Conservation (phyloP, 2,797 vertebrate genomes). For the Ceyx erithaca region DNA sequence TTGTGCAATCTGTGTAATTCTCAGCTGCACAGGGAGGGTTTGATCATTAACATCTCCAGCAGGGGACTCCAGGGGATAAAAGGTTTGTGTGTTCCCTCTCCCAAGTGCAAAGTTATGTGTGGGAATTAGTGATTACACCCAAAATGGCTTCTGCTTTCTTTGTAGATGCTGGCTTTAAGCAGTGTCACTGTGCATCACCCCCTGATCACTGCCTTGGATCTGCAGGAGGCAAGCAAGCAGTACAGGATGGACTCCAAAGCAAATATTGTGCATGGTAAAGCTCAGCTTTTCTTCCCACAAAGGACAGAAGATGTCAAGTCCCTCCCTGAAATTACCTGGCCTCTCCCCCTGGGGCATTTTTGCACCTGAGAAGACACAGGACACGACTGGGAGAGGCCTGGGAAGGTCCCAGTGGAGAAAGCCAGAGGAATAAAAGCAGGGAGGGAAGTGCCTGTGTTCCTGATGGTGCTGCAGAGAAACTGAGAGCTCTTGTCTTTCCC, state of each 20-base stretch:
- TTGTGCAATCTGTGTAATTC: neutral
- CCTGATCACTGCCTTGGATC: slow-evolving; percentile 78
- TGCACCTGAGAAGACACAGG: accelerated
- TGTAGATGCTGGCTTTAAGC: slow-evolving; percentile 86
- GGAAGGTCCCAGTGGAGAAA: accelerated
- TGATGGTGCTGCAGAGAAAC: neutral
- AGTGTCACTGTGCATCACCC: slow-evolving; percentile 80
- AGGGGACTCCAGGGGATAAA: neutral
- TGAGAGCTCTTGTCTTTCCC: neutral
- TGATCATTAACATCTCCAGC: neutral
- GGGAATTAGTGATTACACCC: neutral
- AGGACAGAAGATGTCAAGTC: accelerated
- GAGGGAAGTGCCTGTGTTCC: neutral
- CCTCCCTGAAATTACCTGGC: accelerated
- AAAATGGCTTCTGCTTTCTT: neutral
- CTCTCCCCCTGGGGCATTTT: accelerated
- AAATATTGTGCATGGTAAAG: slow-evolving; percentile 92
- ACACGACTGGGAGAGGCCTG: neutral
- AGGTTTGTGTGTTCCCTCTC: neutral
- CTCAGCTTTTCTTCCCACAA: neutral
- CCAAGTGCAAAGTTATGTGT: neutral
- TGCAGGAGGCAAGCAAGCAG: slow-evolving; percentile 86
- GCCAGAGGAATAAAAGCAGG: neutral
- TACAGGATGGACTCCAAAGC: slow-evolving; percentile 85
- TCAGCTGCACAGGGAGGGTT: accelerated